Conservation (phyloP, 2,113 vertebrate species). For the Myodes glareolus region DNA sequence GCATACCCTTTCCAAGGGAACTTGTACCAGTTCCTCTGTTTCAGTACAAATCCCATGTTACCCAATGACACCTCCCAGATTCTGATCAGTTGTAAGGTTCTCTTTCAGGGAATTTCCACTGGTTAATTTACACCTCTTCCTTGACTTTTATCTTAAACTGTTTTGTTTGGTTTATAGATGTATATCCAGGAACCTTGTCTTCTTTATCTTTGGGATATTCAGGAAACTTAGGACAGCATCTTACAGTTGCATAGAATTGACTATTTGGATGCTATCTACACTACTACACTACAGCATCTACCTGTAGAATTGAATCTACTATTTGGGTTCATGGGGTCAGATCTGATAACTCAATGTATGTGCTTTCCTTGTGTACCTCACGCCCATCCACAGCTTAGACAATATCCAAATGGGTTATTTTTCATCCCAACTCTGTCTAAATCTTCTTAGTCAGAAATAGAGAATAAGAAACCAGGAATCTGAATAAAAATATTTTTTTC, state of each 20-base stretch:
- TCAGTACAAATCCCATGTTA: not conserved
- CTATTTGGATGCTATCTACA: not conserved
- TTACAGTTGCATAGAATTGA: not conserved
- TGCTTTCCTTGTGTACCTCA: not conserved
- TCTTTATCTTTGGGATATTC: not conserved
- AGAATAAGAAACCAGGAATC: constrained; percentile 46
- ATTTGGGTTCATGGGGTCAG: not conserved
- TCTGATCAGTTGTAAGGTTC: not conserved
- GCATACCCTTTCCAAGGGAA: not conserved
- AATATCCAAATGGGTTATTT: not conserved
- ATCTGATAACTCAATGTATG: not conserved
- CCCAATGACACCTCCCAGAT: not conserved
- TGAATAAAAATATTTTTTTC: constrained; percentile 9
- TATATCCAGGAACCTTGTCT: not conserved
- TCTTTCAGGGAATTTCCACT: not conserved
- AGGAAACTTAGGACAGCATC: not conserved
- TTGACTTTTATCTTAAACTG: not conserved
- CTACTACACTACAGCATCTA: not conserved
- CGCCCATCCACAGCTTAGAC: not conserved
- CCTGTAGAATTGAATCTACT: not conserved
- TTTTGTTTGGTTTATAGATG: not conserved
- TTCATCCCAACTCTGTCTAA: not conserved
- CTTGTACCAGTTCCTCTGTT: not conserved
- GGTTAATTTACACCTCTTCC: not conserved
- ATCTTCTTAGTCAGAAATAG: constrained; percentile 21